These are phyloP conservation scores for Drosophila persimilis DNA, from an alignment of 1,140 invertebrate genomes.

Conservation along the genomic window DNA sequence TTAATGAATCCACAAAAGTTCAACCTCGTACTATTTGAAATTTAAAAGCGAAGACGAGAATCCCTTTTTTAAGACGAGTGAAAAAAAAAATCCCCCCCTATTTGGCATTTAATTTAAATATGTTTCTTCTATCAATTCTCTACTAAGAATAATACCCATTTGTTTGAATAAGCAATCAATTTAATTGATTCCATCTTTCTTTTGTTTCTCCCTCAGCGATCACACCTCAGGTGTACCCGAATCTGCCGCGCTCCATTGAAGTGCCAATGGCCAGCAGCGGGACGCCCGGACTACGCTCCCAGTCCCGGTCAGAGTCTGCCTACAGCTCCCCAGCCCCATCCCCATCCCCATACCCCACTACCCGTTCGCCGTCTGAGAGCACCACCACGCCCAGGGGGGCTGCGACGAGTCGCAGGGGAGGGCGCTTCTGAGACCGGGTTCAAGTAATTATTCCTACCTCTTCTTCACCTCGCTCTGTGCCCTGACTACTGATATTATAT, in stretches of 20 bases:
- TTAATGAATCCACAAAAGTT: no score
- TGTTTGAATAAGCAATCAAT: no score
- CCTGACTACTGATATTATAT: constrained; percentile 52
- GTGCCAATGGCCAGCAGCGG: constrained; percentile 48
- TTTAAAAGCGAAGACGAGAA: no score
- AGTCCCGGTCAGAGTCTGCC: constrained; percentile 1
- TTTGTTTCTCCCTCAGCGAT: constrained; percentile 58
- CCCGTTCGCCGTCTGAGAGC: constrained; percentile 1
- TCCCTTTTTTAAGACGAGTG: no score
- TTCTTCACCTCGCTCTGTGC: constrained; percentile 32
- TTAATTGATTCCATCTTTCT: background rate
- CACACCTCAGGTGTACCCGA: constrained; percentile 71
- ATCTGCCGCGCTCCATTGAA: constrained; percentile 78
- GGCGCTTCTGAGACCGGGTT: constrained; percentile 35
- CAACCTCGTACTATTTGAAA: no score
- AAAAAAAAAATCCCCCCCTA: no score
- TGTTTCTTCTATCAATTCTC: no score
- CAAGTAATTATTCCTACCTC: constrained; percentile 41
- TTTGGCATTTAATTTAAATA: no score
- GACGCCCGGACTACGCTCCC: background rate
- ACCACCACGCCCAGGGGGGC: constrained; percentile 32
- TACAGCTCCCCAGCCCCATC: background rate
- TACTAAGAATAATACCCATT: no score
- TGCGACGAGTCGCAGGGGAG: constrained; percentile 40
- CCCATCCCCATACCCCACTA: background rate